A percentile compares a stretch with the other conserved stretches of the same genome.
Evolutionary conservation across 2,113 vertebrate species (phyloP).

Genomic region (Cyanoramphus novaezelandiae): DNA sequence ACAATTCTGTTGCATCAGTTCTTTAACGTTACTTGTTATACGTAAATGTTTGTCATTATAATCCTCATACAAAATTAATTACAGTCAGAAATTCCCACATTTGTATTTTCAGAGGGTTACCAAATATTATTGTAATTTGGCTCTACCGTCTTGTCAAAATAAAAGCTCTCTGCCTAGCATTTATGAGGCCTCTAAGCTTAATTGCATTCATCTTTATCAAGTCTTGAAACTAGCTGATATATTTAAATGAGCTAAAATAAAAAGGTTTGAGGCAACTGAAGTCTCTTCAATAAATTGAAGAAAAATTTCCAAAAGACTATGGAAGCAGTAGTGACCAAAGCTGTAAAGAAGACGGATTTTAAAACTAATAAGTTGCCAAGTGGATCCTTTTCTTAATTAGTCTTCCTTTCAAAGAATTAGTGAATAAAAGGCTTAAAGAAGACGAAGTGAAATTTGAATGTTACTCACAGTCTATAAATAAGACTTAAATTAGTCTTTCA

Average conservation of each 20-base stretch:
- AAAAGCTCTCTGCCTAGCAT: slow-evolving; percentile 35
- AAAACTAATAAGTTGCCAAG: slow-evolving; percentile 48
- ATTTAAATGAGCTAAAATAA: slow-evolving; percentile 71
- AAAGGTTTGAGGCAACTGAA: slow-evolving; percentile 64
- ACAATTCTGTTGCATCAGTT: background rate
- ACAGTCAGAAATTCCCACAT: slow-evolving; percentile 25
- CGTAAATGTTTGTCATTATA: slow-evolving; percentile 31
- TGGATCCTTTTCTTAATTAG: slow-evolving; percentile 57
- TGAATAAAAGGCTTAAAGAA: slow-evolving; percentile 28
- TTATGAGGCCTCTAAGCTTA: slow-evolving; percentile 43
- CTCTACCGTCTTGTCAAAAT: slow-evolving; percentile 26
- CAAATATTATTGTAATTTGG: slow-evolving; percentile 38
- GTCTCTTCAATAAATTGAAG: slow-evolving; percentile 54
- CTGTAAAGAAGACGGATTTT: slow-evolving; percentile 47
- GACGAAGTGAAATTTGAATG: slow-evolving; percentile 37
- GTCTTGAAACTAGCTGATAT: slow-evolving; percentile 60
- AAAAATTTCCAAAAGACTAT: slow-evolving; percentile 23
- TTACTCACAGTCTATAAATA: slow-evolving; percentile 24
- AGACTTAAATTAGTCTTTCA: slow-evolving; percentile 24
- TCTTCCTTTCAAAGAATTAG: slow-evolving; percentile 39
- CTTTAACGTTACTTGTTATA: background rate
- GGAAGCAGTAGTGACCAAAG: slow-evolving; percentile 45
- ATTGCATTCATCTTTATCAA: slow-evolving; percentile 69
- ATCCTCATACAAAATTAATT: slow-evolving; percentile 51
- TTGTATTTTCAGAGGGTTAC: background rate